Evolutionary conservation across 23 tunicate genomes (phyloP), one percentile per base, ranked within the genome.

Genomic region (Halocynthia aurantium): DNA sequence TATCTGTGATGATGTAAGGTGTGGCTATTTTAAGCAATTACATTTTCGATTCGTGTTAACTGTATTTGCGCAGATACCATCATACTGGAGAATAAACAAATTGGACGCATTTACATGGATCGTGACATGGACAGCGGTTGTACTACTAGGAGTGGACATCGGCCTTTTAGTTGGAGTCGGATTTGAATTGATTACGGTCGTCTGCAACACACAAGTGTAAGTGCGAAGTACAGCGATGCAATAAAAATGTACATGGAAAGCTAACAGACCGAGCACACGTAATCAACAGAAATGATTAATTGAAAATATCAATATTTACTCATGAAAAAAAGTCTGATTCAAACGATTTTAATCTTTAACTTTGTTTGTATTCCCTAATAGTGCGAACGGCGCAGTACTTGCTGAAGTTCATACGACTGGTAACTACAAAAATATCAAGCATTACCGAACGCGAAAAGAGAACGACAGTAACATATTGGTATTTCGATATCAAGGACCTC

Each of bases 81-180:
- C 79, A 7, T 62, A 82, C 52, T 92, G 92, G 92, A 68, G 67
- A 69, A 77, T 92, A 11, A 81, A 92, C 70, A 92, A 82, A 67
- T 51, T 85, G 18, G 98, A 92, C 66, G 82, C 87, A 12, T 52
- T 86, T n/a, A 67, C 67, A 7, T 92, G 98, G 98, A 58, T 82
- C n/a, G 86, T 86, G 49, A 82, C 98, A 63, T 92, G 98, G 92
- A 60, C 78, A n/a, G 69, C 70, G 17, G 98, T 92, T 13, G 79
- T 92, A 6, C 75, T 92, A 10, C 78, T 92, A 53, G 88, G 92
- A 55, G 98, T 92, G 11, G 90, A 86, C 54, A 52, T 86, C 11
- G 98, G 98, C 0, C 76, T 92, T 0, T 50, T 70, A 1, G 77
- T 92, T 61, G 98, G 91, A 6, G 82, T 86, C 49, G 85, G 57